phyloP scores from a whole-genome alignment of 2,888 invertebrate genomes.

The Noctua fimbriata region DNA sequence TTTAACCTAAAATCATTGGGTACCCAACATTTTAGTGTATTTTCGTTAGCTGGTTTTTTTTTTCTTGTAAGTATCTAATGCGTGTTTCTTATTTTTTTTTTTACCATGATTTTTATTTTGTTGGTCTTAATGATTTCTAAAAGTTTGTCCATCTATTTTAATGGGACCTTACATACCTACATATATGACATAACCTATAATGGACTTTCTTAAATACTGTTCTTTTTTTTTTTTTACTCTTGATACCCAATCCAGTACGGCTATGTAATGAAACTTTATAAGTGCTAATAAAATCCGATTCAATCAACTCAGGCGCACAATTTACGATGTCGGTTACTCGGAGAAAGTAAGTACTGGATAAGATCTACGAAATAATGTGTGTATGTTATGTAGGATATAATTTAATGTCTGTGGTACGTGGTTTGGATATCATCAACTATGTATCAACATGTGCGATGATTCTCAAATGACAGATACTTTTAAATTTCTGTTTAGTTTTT shows the following conservation, averaged over 20 bases:
- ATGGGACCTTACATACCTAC: not conserved
- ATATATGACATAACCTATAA: not conserved
- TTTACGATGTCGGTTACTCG: slow-evolving; percentile 51
- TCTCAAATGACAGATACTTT: not conserved
- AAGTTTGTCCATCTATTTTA: no score
- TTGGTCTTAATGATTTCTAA: no score
- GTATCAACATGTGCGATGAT: slow-evolving; percentile 7
- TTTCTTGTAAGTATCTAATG: no score
- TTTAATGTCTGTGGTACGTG: slow-evolving; percentile 17
- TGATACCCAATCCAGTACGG: slow-evolving; percentile 34
- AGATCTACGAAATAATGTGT: slow-evolving; percentile 45
- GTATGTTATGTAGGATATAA: slow-evolving; percentile 22
- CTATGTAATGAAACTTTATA: slow-evolving; percentile 41
- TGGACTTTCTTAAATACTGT: slow-evolving; percentile 22
- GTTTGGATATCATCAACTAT: slow-evolving; percentile 25
- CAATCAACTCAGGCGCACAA: slow-evolving; percentile 51
- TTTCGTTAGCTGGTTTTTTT: no score
- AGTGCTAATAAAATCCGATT: slow-evolving; percentile 55
- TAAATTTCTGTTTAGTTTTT: not conserved
- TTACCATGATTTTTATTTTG: no score
- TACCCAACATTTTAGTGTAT: no score
- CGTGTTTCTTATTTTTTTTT: no score
- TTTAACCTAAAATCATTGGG: no score
- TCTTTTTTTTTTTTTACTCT: not conserved
- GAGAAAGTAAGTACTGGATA: slow-evolving; percentile 56